Evolutionary conservation across 2,797 vertebrate species (phyloP).

Genomic region (Austrolebias charrua): DNA sequence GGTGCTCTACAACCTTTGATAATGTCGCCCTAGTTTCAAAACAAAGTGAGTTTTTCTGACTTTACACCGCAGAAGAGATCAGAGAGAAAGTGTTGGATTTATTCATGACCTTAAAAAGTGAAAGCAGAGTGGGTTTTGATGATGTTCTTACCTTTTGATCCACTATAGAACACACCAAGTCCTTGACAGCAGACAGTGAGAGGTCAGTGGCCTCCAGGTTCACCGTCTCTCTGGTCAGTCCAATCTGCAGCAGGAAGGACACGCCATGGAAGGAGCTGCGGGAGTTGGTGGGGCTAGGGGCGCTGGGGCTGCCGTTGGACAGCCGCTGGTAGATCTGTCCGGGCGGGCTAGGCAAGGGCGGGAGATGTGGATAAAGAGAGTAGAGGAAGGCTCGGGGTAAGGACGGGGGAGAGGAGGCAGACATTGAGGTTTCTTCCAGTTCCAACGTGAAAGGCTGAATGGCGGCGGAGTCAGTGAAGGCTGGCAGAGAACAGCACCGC

Average conservation of each 20-base stretch:
- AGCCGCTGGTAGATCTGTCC: conserved; percentile 86
- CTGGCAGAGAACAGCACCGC: conserved; percentile 22
- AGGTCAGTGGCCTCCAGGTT: conserved; percentile 93
- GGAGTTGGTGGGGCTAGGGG: conserved; percentile 92
- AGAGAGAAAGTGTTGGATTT: background rate
- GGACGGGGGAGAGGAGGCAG: conserved; percentile 92
- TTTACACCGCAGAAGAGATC: background rate
- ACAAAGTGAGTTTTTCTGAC: conserved; percentile 2
- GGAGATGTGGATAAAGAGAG: conserved; percentile 83
- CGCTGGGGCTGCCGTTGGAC: conserved; percentile 93
- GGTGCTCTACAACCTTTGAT: conserved; percentile 11
- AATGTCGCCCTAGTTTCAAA: conserved; percentile 25
- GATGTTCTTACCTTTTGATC: conserved; percentile 91
- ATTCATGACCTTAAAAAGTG: background rate
- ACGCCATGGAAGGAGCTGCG: conserved; percentile 90
- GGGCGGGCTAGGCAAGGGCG: conserved; percentile 82
- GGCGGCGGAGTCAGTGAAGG: conserved; percentile 49
- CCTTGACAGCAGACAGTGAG: conserved; percentile 92
- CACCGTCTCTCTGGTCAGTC: conserved; percentile 93
- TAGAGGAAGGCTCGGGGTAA: conserved; percentile 91
- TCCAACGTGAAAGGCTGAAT: conserved; percentile 62
- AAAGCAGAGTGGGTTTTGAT: background rate
- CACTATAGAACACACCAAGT: conserved; percentile 96
- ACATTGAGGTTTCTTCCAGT: conserved; percentile 89
- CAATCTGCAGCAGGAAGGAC: conserved; percentile 96